Conservation (phyloP, 2,888 invertebrate species). For the Mythimna vitellina region DNA sequence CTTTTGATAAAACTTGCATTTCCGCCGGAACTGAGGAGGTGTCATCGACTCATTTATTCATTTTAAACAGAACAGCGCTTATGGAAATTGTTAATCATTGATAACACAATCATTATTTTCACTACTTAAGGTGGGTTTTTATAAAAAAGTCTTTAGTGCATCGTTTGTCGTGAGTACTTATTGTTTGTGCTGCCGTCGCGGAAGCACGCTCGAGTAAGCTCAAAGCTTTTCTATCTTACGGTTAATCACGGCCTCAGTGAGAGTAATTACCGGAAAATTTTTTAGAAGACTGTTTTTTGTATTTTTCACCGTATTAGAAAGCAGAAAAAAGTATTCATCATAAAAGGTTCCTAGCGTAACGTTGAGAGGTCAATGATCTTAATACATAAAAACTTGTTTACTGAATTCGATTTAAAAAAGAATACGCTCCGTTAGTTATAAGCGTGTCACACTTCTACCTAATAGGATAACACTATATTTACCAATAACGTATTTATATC, state of each 20-base stretch:
- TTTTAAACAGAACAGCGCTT: constrained; percentile 6
- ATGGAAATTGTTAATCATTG: constrained; percentile 14
- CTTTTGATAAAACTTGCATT: constrained; percentile 1
- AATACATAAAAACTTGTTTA: constrained; percentile 20
- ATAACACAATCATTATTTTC: constrained; percentile 19
- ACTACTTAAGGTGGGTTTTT: constrained; percentile 19
- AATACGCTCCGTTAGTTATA: background rate
- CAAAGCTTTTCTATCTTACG: constrained; percentile 64
- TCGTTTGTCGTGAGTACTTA: constrained; percentile 21
- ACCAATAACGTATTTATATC: background rate
- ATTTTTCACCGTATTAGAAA: constrained; percentile 63
- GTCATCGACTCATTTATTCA: constrained; percentile 12
- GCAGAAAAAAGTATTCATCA: constrained; percentile 45
- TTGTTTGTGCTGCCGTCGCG: constrained; percentile 34
- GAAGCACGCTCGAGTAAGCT: constrained; percentile 63
- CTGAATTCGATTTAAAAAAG: background rate
- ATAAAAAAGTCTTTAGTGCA: constrained; percentile 24
- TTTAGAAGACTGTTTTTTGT: constrained; percentile 5
- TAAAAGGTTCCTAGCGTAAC: constrained; percentile 23
- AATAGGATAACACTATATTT: background rate
- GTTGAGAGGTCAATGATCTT: constrained; percentile 11
- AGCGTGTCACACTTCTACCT: background rate
- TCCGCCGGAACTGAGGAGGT: background rate
- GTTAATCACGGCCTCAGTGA: constrained; percentile 54
- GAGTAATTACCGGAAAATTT: constrained; percentile 65